Conservation (phyloP, 2,888 invertebrate genomes). For the Cheilosia vernalis region DNA sequence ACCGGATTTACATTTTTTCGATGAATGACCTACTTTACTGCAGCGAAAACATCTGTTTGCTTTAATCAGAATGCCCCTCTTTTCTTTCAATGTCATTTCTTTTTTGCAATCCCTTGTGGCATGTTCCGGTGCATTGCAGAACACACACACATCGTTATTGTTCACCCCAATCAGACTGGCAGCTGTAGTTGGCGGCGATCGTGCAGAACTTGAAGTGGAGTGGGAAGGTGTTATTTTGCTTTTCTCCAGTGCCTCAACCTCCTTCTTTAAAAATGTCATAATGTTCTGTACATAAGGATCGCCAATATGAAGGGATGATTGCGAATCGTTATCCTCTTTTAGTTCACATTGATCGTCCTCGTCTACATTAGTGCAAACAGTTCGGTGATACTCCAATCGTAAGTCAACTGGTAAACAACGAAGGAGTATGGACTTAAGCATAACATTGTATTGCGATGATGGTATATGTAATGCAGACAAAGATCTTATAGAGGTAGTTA, state of each 20-base stretch:
- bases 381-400: no score
- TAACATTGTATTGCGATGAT: no score
- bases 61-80: conserved; percentile 2
- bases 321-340: no score
- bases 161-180: not conserved
- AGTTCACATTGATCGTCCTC: no score
- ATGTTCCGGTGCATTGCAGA: no score
- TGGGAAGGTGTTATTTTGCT: not conserved
- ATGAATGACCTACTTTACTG: conserved; percentile 9
- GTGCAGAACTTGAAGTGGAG: not conserved
- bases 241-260: conserved; percentile 6
- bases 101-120: not conserved
- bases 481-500: no score
- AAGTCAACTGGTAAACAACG: no score
- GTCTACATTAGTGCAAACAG: no score
- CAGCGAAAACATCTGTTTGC: conserved; percentile 31
- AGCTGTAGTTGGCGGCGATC: not conserved
- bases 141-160: no score
- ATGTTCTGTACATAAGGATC: not conserved
- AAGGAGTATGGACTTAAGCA: no score
- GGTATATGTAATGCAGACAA: no score
- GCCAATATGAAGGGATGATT: no score
- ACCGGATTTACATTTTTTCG: conserved; percentile 28
- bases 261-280: not conserved
- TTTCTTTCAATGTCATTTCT: conserved; percentile 5